Evolutionary conservation across 35 echinoderm and acorn worm genomes (phyloP).

Genomic region (Ophioderma brevispina): DNA sequence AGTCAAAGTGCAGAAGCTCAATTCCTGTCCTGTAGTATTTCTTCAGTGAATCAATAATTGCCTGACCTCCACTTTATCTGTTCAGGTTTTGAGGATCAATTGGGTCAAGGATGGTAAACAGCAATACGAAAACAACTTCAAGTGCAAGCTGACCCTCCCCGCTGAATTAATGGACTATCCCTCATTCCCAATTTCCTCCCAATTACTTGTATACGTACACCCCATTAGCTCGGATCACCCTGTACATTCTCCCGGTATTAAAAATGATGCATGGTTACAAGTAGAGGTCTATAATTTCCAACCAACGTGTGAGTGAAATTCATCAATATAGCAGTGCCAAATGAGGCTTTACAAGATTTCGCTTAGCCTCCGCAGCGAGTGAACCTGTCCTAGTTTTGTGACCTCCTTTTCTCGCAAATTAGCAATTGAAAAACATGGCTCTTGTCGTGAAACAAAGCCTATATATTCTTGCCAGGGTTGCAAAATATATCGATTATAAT

Average conservation of each 20-base stretch:
- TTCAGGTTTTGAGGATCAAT: neutral
- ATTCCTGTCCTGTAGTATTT: too few relatives aligned
- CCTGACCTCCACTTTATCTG: neutral
- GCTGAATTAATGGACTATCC: neutral
- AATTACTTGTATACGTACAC: neutral
- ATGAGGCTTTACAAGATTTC: neutral
- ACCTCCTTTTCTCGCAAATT: conserved; percentile 8
- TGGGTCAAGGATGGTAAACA: neutral
- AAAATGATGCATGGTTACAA: neutral
- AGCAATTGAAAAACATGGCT: neutral
- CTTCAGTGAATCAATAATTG: too few relatives aligned
- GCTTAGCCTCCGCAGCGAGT: neutral
- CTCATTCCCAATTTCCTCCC: neutral
- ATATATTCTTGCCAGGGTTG: neutral
- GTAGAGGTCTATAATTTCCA: neutral
- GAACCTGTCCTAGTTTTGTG: neutral
- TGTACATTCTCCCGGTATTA: neutral
- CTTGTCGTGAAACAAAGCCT: conserved; percentile 1
- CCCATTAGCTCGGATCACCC: neutral
- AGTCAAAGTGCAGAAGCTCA: neutral
- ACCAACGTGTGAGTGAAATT: neutral
- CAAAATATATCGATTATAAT: neutral
- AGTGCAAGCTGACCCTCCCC: neutral
- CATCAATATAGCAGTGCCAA: conserved; percentile 5
- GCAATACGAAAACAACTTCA: too few relatives aligned